Base-by-base conservation (phyloP, 2,888 invertebrate species). In the Nemoura dubitans region DNA sequence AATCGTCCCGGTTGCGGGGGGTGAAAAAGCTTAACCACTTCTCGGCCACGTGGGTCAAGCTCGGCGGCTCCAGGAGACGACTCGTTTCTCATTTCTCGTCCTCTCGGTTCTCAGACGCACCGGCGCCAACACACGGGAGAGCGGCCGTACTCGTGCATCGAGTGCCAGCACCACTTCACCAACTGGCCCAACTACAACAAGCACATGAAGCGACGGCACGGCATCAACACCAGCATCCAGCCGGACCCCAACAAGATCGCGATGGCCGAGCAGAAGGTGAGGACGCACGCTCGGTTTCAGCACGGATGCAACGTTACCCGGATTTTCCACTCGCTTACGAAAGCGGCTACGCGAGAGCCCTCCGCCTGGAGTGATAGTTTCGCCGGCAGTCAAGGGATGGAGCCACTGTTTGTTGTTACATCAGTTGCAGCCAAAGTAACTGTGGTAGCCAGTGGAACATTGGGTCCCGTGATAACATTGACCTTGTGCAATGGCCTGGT, bases 151-250 rank as follows among this genome's bases (percentile, higher is more conserved):
- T 94, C 94, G 0, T 96, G 96, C 89, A 91, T 94, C 59, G 94
- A 95, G 88, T 96, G 96, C 89, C 94, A 95, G 86, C 94, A 94
- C 90, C 94, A 96, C 89, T 96, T 96, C 89, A 96, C 96, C 0
- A 96, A 96, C 90, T 96, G 96, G 96, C 96, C 96, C 0, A 96
- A 96, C 91, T 96, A 96, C 89, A 96, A 96, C 89, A 96, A 96
- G 89, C 96, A 96, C 90, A 96, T 96, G 95, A 96, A 96, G 91
- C 91, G 96, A 30, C 92, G 96, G 36, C 96, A 96, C 88, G 94
- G 94, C 59, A 93, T 94, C 87, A 94, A 94, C 88, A 92, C 94
- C 0, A 94, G 94, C 0, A 92, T 93, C 81, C 88, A 88, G 36
- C 88, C 88, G 28, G 88, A 88, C 77, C 88, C 88, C 42, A 88